Base-by-base conservation (phyloP, 92 coral and sea anemone genomes). In the Siderastrea siderea region DNA sequence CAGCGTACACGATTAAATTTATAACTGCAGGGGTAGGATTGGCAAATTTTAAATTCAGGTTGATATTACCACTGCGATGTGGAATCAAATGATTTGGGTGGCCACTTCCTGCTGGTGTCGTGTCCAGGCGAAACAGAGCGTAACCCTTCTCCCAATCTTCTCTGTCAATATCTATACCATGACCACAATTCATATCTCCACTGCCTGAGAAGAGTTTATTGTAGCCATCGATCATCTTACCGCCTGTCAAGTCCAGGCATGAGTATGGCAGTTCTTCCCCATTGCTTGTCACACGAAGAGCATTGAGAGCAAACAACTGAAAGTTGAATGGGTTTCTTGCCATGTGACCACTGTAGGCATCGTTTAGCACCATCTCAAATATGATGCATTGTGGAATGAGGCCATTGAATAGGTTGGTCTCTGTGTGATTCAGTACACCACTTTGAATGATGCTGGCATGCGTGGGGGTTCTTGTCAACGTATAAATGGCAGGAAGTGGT, bases 51-150 rank as follows among this genome's bases (percentile, higher is more conserved):
- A 71, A 4, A 16, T 66, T 43, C 13, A 86, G 49, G 51, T 76
- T 65, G 17, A 90, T 65, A 54, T 81, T 90, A 0, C 88, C 93
- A 3, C 47, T 68, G 12, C 77, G 88, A 48, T 57, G 65, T 17
- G 72, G 49, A 6, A 79, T 67, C 61, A 75, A 47, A 65, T 87
- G 74, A 13, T 64, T 61, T 0, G 84, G 82, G 2, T 62, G 67
- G 2, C 80, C 90, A 45, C 89, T 81, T 5, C 82, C 90, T 0
- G 79, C 90, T n/a, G 93, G 90, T 2, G 83, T 74, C 66, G 71
- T 16, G 67, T 90, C 80, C 8, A 63, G 47, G 0, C 87, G 78
- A 65, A 86, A 26, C 43, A 86, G 51, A 3, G 79, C 90, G 49
- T 71, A 90, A 2, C 91, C 93, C 2, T 47, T 15, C 1, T 81